A percentile compares a stretch with the other conserved stretches of the same genome.
Evolutionary conservation across 2,888 invertebrate genomes (phyloP).

Genomic region (Erebia aethiops): DNA sequence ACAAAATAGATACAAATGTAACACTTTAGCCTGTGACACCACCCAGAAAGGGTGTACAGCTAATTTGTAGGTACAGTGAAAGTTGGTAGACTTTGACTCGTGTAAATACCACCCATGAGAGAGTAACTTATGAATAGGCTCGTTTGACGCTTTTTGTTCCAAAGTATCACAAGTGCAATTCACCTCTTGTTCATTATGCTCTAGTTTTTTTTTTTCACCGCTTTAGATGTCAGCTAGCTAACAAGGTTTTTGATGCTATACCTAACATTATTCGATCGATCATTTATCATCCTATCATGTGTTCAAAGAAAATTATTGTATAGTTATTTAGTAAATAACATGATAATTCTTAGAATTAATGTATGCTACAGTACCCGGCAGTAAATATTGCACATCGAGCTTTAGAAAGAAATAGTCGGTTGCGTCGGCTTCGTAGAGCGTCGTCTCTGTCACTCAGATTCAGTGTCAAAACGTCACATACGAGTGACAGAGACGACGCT

Average conservation of each 20-base stretch:
- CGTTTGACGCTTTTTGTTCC: conserved; percentile 15
- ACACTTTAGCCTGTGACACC: no score
- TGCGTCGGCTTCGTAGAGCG: no score
- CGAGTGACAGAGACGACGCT: no score
- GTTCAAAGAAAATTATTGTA: neutral
- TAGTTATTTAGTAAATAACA: neutral
- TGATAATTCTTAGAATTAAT: neutral
- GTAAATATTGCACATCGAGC: no score
- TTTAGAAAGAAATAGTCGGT: no score
- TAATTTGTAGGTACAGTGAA: no score
- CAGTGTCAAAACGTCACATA: no score
- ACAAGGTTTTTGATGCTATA: conserved; percentile 1
- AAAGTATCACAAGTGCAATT: conserved; percentile 11
- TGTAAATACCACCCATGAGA: neutral
- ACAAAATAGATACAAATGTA: no score
- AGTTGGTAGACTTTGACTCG: neutral
- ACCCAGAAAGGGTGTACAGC: no score
- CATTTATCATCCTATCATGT: conserved; percentile 7
- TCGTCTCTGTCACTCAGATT: no score
- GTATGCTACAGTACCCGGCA: no score
- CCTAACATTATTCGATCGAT: neutral
- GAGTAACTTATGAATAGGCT: conserved; percentile 1
- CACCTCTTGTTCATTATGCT: conserved; percentile 18
- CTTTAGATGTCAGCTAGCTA: conserved; percentile 2
- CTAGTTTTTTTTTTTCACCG: conserved; percentile 12